Conservation (phyloP, 1,140 invertebrate species). For the Bombus ignitus region DNA sequence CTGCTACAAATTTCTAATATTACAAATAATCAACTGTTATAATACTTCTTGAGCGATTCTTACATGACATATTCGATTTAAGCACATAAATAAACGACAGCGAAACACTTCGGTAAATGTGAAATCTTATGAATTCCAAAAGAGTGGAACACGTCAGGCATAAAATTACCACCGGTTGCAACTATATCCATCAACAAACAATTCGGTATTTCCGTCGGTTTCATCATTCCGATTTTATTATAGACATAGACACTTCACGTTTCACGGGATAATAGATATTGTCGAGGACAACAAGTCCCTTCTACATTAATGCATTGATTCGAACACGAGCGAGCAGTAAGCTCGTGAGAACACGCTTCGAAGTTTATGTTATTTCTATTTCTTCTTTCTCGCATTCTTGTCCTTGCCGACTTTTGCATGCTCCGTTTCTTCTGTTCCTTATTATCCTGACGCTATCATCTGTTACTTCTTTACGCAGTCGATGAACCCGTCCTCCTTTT, state of each 20-base stretch:
- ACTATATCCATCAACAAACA: conserved; percentile 29
- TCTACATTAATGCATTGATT: conserved; percentile 44
- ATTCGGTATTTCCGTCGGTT: conserved; percentile 20
- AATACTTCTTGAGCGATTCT: too few species aligned
- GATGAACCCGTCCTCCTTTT: conserved; percentile 72
- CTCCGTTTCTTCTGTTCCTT: conserved; percentile 41
- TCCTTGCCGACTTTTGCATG: conserved; percentile 5
- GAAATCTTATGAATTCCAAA: conserved; percentile 8
- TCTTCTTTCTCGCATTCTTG: conserved; percentile 49
- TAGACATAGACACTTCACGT: not conserved
- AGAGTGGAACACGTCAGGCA: conserved; percentile 22
- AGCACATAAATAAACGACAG: not conserved
- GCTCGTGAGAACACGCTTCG: conserved; percentile 64
- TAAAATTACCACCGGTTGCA: conserved; percentile 29
- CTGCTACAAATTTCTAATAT: too few species aligned
- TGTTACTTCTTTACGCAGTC: conserved; percentile 65
- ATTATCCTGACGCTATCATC: conserved; percentile 46
- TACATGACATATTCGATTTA: not conserved
- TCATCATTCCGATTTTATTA: conserved; percentile 20
- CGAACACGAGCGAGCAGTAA: not conserved
- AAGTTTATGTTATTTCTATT: conserved; percentile 48
- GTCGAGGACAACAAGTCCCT: conserved; percentile 8
- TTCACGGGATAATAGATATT: not conserved
- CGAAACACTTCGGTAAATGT: not conserved
- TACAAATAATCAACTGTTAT: too few species aligned